Evolutionary conservation across 2,888 invertebrate genomes (phyloP), one percentile per base, ranked within the genome.

Genomic region (Acrobasis consociella): DNA sequence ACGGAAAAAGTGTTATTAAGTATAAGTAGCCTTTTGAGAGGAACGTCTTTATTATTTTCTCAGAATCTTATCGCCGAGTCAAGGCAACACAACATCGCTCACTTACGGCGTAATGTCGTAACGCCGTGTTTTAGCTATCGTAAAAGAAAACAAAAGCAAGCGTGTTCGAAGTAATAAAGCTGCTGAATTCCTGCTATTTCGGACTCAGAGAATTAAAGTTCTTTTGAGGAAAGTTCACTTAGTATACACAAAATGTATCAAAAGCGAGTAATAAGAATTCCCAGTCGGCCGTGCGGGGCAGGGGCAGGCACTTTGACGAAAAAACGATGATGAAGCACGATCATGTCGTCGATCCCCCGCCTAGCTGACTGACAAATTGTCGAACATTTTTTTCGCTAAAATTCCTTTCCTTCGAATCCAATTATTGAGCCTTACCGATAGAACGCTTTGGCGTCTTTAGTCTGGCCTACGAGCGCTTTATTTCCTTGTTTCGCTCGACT

Each of bases 291-390:
- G 71, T 68, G 73, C 69, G 72, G 79, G 77, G 77, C 73, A 73
- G 76, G 76, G 74, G 77, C 73, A 75, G 79, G 77, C 78, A 81
- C 78, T 86, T 86, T 85, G 82, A 81, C 79, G 80, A 82, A 85
- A 86, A 89, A 88, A 86, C 83, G 83, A 88, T 89, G 87, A 90
- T 88, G 87, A 85, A 87, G 85, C 87, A 83, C 85, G 86, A 86
- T 85, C 86, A 86, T 84, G 84, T 81, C 83, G 72, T 78, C 74
- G 72, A 82, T 81, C 83, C 81, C 74, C 80, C 78, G 76, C 83
- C 81, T 80, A 77, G 81, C 84, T 84, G 83, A 83, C 86, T 86
- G 88, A 89, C 81, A 87, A 89, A 89, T 87, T 85, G 86, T 83
- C 79, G 77, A 84, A 83, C 85, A 82, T 87, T 88, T 87, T 84